phyloP scores from a whole-genome alignment of 2,797 vertebrate genomes.

The Lerista edwardsae region DNA sequence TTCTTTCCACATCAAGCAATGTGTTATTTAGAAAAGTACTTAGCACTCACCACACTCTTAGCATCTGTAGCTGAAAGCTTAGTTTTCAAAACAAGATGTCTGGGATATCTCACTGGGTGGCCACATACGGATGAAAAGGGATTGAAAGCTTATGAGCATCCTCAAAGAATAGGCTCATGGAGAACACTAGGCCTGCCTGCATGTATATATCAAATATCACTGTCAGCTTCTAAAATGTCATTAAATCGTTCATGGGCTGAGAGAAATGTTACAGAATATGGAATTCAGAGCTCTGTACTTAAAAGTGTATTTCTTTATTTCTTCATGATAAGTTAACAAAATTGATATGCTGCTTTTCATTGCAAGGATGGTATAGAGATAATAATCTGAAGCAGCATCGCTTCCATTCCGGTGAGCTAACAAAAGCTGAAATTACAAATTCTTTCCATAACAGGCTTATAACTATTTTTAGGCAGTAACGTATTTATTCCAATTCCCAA shows the following conservation, averaged over 20 bases:
- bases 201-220: constrained; percentile 20
- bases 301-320: constrained; percentile 6
- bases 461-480: neutral
- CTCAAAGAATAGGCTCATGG: constrained; percentile 5
- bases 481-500: neutral
- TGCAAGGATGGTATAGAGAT: neutral
- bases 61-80: constrained; percentile 28
- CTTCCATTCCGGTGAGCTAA: neutral
- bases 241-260: constrained; percentile 6
- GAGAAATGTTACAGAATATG: constrained; percentile 7
- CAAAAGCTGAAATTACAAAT: neutral
- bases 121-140: neutral
- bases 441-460: neutral
- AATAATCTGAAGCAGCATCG: neutral
- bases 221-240: neutral
- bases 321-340: neutral
- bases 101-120: constrained; percentile 27
- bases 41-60: constrained; percentile 35
- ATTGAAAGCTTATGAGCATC: neutral
- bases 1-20: constrained; percentile 41
- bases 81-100: constrained; percentile 36
- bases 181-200: constrained; percentile 12
- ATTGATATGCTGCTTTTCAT: neutral
- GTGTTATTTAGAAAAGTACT: constrained; percentile 40
- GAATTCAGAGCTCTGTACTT: constrained; percentile 1